Base-by-base conservation (phyloP, 2,113 vertebrate genomes). In the Gadus macrocephalus region DNA sequence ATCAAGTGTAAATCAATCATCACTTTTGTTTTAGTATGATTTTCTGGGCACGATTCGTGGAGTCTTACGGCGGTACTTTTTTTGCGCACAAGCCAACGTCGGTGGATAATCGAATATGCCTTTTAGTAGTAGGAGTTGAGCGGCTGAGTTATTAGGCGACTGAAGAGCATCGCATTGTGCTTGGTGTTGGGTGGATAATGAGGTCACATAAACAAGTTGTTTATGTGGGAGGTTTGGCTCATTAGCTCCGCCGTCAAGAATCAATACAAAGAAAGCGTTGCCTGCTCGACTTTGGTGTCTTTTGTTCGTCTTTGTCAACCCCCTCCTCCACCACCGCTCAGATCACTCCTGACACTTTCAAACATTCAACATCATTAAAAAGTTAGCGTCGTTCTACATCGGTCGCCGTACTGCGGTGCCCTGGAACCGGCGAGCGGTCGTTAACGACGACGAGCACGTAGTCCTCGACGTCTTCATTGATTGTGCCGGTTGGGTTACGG, bases 401-500 rank as follows among this genome's bases (percentile, higher is more conserved):
- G 67, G 59, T n/a, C 20, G 72, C 69, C 66, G 58, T 74, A 62
- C 59, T 31, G 59, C 35, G 56, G 69, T 25, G 70, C 66, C 68
- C 81, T 42, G 62, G 72, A 70, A 79, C 67, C 68, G 73, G 66
- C 17, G 22, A 53, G 65, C 81, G 79, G 80, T 78, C 4, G 28
- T 59, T 82, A 83, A 78, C 80, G 73, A 74, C 70, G 71, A 80
- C 60, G 81, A 86, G 78, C 64, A 56, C 64, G 70, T 72, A 73
- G 61, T 66, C 56, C 49, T 42, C 7, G 6, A 11, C 22, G n/a
- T 77, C 72, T 28, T 61, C 73, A 64, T 75, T 66, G 79, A 86
- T 83, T 84, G 86, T 78, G 77, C 78, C 68, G 67, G 81, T 88
- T 88, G 85, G 86, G 80, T 86, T 86, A 87, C 76, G 81, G 80